Conservation (phyloP, 2,888 invertebrate species). For the Drosophila neotestacea region DNA sequence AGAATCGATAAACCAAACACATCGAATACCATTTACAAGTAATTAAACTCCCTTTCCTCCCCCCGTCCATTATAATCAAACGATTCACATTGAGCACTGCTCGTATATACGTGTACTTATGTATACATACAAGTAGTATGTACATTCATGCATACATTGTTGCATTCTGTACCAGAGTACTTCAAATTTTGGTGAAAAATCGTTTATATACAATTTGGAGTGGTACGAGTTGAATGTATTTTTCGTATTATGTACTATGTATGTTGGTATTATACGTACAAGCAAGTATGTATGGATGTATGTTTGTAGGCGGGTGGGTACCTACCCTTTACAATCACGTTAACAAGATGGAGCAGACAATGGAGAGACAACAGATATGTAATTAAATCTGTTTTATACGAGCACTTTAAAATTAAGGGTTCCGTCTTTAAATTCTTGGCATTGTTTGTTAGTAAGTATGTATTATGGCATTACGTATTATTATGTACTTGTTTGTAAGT, state of each 20-base stretch:
- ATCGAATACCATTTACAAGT: slow-evolving; percentile 15
- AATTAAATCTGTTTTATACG: slow-evolving; percentile 8
- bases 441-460: slow-evolving; percentile 18
- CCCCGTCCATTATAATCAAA: slow-evolving; percentile 4
- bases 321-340: slow-evolving; percentile 34
- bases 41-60: slow-evolving; percentile 12
- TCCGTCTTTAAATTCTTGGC: slow-evolving; percentile 38
- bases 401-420: slow-evolving; percentile 14
- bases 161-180: slow-evolving; percentile 38
- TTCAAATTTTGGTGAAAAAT: slow-evolving; percentile 28
- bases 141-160: slow-evolving; percentile 62
- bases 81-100: slow-evolving; percentile 19
- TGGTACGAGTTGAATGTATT: slow-evolving; percentile 17
- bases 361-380: slow-evolving; percentile 37
- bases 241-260: slow-evolving; percentile 24
- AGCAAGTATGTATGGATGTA: slow-evolving; percentile 13
- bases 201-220: slow-evolving; percentile 47
- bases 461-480: slow-evolving; percentile 40
- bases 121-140: slow-evolving; percentile 40
- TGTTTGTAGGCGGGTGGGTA: slow-evolving; percentile 39
- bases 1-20: slow-evolving; percentile 14
- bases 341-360: slow-evolving; percentile 25
- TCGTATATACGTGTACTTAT: slow-evolving; percentile 17
- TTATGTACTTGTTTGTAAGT: slow-evolving; percentile 15
- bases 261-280: slow-evolving; percentile 15